Evolutionary conservation across 1,140 invertebrate species (phyloP).

Genomic region (Coptotermes formosanus): DNA sequence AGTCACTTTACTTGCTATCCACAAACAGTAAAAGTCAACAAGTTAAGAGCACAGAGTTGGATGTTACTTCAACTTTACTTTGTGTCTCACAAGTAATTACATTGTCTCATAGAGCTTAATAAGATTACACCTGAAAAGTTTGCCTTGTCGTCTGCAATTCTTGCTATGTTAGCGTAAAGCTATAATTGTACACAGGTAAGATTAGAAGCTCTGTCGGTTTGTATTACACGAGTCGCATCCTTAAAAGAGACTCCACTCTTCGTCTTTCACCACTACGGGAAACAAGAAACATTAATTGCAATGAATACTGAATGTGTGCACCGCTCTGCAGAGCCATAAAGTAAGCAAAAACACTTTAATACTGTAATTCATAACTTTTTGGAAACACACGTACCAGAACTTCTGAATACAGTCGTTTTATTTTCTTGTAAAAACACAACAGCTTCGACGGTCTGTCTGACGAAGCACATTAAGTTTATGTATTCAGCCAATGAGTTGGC

Average conservation of each 20-base stretch:
- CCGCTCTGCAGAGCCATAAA: no score
- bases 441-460: no score
- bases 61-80: background rate
- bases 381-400: no score
- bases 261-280: background rate
- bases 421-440: no score
- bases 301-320: no score
- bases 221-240: background rate
- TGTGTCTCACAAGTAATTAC: background rate
- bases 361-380: no score
- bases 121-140: background rate
- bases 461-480: no score
- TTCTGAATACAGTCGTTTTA: no score
- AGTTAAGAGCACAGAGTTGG: background rate
- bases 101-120: conserved; percentile 1
- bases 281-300: background rate
- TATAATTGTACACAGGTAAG: background rate
- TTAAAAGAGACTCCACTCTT: background rate
- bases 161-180: background rate
- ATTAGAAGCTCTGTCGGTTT: background rate
- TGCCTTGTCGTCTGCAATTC: background rate
- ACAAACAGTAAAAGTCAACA: background rate
- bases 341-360: no score
- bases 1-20: background rate
- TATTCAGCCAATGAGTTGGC: no score